Percentiles rank a stretch among this genome's conserved stretches.
These are phyloP conservation scores for Ormia ochracea DNA, from an alignment of 2,888 invertebrate genomes.

Conservation along the genomic window DNA sequence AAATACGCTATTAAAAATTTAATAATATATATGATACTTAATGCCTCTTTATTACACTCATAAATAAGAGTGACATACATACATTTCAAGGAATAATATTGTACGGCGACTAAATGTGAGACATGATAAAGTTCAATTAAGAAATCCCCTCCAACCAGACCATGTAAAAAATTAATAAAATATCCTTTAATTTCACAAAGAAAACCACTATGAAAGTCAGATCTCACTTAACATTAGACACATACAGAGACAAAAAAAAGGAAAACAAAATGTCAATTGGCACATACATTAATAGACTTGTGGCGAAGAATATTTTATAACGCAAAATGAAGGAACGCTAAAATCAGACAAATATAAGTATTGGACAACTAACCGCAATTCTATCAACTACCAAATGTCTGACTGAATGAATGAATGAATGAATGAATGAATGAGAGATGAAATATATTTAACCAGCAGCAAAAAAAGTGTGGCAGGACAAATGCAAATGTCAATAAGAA, in stretches of 20 bases:
- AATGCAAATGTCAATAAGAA: constrained; percentile 23
- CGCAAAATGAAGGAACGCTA: neutral
- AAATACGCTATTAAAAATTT: neutral
- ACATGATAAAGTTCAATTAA: constrained; percentile 43
- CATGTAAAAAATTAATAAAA: constrained; percentile 17
- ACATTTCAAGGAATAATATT: neutral
- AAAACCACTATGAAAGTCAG: neutral
- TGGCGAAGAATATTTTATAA: constrained; percentile 41
- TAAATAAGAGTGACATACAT: constrained; percentile 6
- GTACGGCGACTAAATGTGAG: constrained; percentile 13
- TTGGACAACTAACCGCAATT: constrained; percentile 30
- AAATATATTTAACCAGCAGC: neutral
- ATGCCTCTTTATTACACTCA: neutral
- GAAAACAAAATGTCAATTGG: constrained; percentile 46
- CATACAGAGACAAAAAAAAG: constrained; percentile 14
- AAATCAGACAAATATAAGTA: constrained; percentile 11
- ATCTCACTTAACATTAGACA: neutral
- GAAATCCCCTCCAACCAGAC: constrained; percentile 5
- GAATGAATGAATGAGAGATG: neutral
- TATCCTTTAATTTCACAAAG: constrained; percentile 11
- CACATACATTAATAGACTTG: constrained; percentile 43
- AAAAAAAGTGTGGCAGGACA: neutral
- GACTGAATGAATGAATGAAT: neutral
- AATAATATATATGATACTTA: neutral
- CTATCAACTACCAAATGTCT: neutral